phyloP scores from a whole-genome alignment of 2,797 vertebrate genomes.

The Eremophila alpestris region DNA sequence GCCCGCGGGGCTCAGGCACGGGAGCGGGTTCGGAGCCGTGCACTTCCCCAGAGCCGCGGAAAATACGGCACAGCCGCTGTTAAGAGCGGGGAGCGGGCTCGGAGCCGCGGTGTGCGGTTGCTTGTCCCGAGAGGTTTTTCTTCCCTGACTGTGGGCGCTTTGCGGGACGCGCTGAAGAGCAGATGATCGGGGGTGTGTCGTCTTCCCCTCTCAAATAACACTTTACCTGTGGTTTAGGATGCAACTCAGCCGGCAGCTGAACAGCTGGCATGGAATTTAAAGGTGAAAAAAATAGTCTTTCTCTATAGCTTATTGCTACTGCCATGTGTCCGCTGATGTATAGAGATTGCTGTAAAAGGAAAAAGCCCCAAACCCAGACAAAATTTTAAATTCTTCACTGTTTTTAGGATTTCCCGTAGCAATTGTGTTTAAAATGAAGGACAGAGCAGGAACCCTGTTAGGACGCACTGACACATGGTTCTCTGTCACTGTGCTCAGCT shows the following conservation, averaged over 20 bases:
- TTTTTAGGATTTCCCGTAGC: background rate
- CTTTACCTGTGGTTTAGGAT: rapidly evolving
- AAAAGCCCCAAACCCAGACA: rapidly evolving
- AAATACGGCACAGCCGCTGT: rapidly evolving
- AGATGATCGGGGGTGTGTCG: rapidly evolving
- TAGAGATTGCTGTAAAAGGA: background rate
- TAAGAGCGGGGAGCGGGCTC: too few species aligned
- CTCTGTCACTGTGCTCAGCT: background rate
- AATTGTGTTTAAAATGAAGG: background rate
- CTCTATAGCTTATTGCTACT: background rate
- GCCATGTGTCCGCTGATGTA: background rate
- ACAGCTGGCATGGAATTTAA: background rate
- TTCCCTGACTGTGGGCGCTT: rapidly evolving
- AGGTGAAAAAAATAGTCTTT: rapidly evolving
- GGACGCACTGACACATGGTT: rapidly evolving
- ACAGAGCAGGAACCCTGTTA: background rate
- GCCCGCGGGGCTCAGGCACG: background rate
- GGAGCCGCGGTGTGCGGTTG: background rate
- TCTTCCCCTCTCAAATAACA: rapidly evolving
- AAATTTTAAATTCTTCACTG: background rate
- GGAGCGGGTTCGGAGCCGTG: background rate
- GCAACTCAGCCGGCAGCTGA: background rate
- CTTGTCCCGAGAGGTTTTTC: rapidly evolving
- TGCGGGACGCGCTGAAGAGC: background rate
- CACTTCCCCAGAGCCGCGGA: background rate